Base-by-base conservation (phyloP, 2,113 vertebrate genomes). In the Morone chrysops region DNA sequence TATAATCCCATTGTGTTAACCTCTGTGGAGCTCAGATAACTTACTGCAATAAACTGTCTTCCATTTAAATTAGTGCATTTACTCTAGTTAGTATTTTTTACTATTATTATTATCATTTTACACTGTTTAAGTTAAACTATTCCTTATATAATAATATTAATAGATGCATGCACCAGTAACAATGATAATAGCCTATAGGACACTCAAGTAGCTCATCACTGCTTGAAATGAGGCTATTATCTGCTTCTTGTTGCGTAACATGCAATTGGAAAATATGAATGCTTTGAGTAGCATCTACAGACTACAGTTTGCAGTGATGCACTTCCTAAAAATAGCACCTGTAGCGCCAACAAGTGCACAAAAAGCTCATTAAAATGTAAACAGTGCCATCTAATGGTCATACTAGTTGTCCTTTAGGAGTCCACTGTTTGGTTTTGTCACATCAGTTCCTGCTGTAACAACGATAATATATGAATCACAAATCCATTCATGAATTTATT, bases 331-430 rank as follows among this genome's bases (percentile, higher is more conserved):
- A 87, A 85, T 72, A 87, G 70, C 43, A 86, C 69, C 51, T 78
- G 66, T 78, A 22, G 77, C 69, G 4, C 48, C 45, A 14, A 41
- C 18, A 9, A 20, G 57, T 41, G n/a, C 31, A n/a, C 20, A 17
- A 9, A 38, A 14, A 72, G 2, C 56, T 25, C 14, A 82, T 81
- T 63, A 8, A 70, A 82, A 78, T 53, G 69, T 8, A 85, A 89
- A 78, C 61, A 86, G 60, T 56, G 84, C 77, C 82, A 88, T 70
- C 92, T 90, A 67, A 36, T 81, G 93, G 81, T 68, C 7, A 16
- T 3, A 16, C 14, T 31, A 13, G 17, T 43, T 59, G 62, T 48
- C 53, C 8, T 3, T 2, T 40, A 6, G 8, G 11, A 47, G 40
- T 47, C 8, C 10, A 14, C 1, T 66, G 11, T 50, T 67, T 68